A percentile compares a stretch with the other conserved stretches of the same genome.
These are phyloP conservation scores for Pristionchus maxplancki DNA, from an alignment of 2,888 invertebrate genomes.

Conservation along the genomic window DNA sequence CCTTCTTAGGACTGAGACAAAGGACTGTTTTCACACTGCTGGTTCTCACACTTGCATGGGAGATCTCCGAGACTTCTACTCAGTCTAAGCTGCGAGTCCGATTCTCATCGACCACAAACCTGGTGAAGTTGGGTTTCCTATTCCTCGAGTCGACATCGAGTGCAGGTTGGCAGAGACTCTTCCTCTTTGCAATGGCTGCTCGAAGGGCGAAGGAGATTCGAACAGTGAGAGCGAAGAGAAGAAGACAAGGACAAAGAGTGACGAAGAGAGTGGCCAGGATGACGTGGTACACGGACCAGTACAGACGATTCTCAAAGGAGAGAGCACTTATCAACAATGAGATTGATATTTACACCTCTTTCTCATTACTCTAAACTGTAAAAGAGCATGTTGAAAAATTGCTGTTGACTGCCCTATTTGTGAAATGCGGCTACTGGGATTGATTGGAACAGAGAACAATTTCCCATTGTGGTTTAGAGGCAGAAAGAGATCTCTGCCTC, in stretches of 20 bases:
- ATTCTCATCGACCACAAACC: not conserved
- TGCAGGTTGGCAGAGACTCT: constrained; percentile 66
- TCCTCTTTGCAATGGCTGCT: constrained; percentile 63
- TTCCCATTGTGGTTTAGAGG: too few species aligned
- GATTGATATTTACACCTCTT: not conserved
- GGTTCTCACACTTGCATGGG: not conserved
- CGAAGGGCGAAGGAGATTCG: constrained; percentile 57
- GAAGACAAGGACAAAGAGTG: constrained; percentile 71
- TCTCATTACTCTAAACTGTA: not conserved
- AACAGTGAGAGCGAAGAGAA: constrained; percentile 71
- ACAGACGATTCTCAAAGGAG: constrained; percentile 67
- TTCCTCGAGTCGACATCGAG: constrained; percentile 64
- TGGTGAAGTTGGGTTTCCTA: constrained; percentile 40
- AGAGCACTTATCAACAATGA: not conserved
- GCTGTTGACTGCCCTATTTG: not conserved
- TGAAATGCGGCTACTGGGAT: not conserved
- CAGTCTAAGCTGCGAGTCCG: not conserved
- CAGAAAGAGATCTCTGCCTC: not conserved
- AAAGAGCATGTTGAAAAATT: not conserved
- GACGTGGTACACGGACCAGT: constrained; percentile 75
- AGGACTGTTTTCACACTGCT: not conserved
- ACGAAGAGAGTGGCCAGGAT: constrained; percentile 72
- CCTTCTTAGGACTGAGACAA: not conserved
- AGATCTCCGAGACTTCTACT: not conserved
- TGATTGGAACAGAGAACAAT: too few species aligned